These are phyloP conservation scores for Ochotona princeps DNA, from an alignment of 2,113 vertebrate genomes.

Conservation along the genomic window DNA sequence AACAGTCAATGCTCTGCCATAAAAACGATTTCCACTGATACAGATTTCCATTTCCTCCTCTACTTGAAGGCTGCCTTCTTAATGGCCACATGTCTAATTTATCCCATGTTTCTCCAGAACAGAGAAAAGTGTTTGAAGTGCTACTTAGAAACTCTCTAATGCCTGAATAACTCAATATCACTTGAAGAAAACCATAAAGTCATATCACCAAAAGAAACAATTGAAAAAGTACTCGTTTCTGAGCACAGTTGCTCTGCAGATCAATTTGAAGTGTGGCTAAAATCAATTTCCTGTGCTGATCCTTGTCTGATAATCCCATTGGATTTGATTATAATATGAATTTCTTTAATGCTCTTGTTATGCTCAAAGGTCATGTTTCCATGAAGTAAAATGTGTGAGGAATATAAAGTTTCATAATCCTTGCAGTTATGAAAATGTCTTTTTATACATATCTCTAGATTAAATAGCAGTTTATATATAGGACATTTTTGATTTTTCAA, in stretches of 20 bases:
- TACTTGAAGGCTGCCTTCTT: neutral
- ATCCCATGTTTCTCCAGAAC: neutral
- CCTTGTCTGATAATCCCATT: constrained; percentile 4
- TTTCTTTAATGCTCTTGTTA: constrained; percentile 26
- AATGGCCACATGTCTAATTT: neutral
- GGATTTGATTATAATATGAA: constrained; percentile 48
- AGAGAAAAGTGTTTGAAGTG: neutral
- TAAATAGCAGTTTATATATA: neutral
- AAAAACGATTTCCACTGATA: neutral
- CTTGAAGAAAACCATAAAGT: neutral
- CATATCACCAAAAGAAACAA: constrained; percentile 1
- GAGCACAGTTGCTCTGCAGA: neutral
- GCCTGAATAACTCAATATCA: neutral
- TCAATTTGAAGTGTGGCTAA: constrained; percentile 22
- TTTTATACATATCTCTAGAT: neutral
- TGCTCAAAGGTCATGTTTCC: neutral
- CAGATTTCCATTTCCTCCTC: neutral
- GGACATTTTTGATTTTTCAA: neutral
- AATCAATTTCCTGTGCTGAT: neutral
- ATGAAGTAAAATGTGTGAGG: constrained; percentile 34
- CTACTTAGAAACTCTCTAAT: neutral
- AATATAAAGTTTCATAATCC: neutral
- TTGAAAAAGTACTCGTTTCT: constrained; percentile 27
- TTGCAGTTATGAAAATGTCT: neutral
- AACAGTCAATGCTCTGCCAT: neutral